A percentile compares a stretch with the other conserved stretches of the same genome.
Evolutionary conservation across 2,888 invertebrate genomes (phyloP).

Genomic region (Erpobdella octoculata): DNA sequence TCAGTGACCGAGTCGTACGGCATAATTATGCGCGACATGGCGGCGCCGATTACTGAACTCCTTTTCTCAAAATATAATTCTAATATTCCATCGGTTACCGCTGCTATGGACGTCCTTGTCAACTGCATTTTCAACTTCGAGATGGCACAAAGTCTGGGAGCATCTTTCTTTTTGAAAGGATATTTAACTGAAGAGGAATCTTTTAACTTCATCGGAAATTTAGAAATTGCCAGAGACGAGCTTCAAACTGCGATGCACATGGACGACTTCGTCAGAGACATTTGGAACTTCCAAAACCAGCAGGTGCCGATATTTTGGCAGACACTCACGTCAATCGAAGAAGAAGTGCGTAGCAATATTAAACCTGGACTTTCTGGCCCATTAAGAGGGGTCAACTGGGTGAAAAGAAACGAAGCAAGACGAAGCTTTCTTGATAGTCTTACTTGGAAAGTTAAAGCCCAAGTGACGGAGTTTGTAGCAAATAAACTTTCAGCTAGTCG

Average conservation of each 20-base stretch:
- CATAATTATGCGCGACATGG: neutral
- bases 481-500: neutral
- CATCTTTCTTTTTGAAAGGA: slow-evolving; percentile 15
- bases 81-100: neutral
- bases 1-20: slow-evolving; percentile 7
- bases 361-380: neutral
- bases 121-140: neutral
- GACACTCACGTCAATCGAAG: neutral
- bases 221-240: neutral
- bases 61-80: neutral
- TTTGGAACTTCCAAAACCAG: neutral
- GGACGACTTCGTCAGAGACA: neutral
- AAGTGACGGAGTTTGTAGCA: neutral
- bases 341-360: neutral
- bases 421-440: neutral
- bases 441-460: neutral
- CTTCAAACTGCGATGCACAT: neutral
- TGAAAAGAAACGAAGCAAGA: neutral
- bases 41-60: neutral
- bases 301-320: neutral
- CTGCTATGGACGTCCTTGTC: slow-evolving; percentile 10
- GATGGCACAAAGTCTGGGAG: slow-evolving; percentile 3
- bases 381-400: neutral
- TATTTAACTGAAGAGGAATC: slow-evolving; percentile 1
- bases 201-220: neutral